Conservation (phyloP, 2,113 vertebrate species). For the Psophia crepitans region DNA sequence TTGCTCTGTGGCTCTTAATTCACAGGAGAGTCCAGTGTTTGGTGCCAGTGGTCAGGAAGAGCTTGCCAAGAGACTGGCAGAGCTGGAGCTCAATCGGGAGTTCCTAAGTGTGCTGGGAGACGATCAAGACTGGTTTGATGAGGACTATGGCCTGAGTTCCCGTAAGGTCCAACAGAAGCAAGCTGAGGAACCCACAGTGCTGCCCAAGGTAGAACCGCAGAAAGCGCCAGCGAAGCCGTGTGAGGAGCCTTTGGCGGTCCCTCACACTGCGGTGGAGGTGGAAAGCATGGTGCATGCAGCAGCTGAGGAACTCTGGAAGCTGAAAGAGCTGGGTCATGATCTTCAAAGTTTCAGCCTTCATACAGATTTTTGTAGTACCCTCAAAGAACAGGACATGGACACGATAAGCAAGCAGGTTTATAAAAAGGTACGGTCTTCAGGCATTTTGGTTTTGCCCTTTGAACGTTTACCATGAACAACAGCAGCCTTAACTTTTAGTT, state of each 20-base stretch:
- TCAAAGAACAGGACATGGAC: constrained; percentile 76
- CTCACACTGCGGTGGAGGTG: constrained; percentile 84
- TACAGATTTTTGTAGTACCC: constrained; percentile 62
- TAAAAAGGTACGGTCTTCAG: constrained; percentile 79
- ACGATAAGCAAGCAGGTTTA: constrained; percentile 83
- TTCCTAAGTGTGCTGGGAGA: constrained; percentile 87
- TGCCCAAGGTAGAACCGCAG: constrained; percentile 78
- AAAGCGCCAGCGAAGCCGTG: constrained; percentile 74
- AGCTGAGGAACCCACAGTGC: constrained; percentile 72
- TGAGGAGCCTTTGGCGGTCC: constrained; percentile 88
- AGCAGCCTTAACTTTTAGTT: not conserved
- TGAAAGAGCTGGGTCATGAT: constrained; percentile 78
- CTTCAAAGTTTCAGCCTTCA: constrained; percentile 69
- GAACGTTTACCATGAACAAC: not conserved
- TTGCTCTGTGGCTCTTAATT: not conserved
- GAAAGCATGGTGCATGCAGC: constrained; percentile 85
- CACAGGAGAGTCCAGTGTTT: constrained; percentile 88
- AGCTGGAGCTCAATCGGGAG: constrained; percentile 89
- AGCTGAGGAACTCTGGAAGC: constrained; percentile 87
- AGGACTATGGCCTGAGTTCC: constrained; percentile 95
- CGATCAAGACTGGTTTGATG: constrained; percentile 98
- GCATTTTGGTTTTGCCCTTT: not conserved
- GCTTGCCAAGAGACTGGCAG: constrained; percentile 89
- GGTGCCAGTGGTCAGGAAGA: constrained; percentile 90
- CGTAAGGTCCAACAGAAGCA: constrained; percentile 82